Conservation (phyloP, 2,888 invertebrate species). For the Cantharis lateralis region DNA sequence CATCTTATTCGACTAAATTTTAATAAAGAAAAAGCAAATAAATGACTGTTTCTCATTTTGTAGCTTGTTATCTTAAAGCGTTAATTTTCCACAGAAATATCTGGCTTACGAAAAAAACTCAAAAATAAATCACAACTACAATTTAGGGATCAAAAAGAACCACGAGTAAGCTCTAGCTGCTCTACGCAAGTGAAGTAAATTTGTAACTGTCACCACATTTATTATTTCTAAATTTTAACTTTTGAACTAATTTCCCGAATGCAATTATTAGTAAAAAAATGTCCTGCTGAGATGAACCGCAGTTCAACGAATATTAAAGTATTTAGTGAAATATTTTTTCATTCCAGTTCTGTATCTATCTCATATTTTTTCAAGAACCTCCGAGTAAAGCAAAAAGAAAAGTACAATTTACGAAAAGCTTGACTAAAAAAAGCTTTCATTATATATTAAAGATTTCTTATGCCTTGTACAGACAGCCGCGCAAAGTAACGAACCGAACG, state of each 20-base stretch:
- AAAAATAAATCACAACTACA: constrained; percentile 5
- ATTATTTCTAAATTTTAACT: neutral
- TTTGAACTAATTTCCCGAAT: neutral
- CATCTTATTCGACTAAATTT: neutral
- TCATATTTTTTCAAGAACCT: neutral
- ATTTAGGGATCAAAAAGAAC: neutral
- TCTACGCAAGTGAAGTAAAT: neutral
- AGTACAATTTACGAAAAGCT: neutral
- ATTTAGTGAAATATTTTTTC: neutral
- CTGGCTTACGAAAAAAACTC: neutral
- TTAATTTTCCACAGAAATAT: neutral
- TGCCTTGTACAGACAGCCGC: too few species aligned
- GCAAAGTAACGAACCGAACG: too few species aligned
- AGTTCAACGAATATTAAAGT: neutral
- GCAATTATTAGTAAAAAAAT: neutral
- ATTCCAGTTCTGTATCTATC: neutral
- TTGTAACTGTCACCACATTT: neutral
- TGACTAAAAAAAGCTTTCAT: neutral
- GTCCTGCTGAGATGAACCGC: neutral
- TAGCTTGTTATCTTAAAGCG: constrained; percentile 4
- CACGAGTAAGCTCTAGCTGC: neutral
- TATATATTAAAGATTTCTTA: neutral
- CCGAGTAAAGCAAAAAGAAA: neutral
- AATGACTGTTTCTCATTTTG: neutral
- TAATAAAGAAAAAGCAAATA: constrained; percentile 1